Percentiles rank a stretch among this genome's conserved stretches.
These are phyloP conservation scores for Nycticorax nycticorax DNA, from an alignment of 2,113 vertebrate species.

Conservation along the genomic window DNA sequence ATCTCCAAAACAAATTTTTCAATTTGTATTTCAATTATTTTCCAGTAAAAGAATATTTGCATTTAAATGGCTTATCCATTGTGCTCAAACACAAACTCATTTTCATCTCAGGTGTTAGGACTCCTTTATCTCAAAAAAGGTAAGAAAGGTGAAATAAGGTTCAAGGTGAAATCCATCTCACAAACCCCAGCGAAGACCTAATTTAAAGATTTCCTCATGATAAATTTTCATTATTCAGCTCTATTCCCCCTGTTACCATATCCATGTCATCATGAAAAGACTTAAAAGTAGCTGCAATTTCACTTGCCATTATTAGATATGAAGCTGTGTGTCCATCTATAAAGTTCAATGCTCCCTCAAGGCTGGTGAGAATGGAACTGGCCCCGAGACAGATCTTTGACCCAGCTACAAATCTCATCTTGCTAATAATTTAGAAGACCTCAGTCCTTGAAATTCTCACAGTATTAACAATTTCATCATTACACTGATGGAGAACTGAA, in stretches of 20 bases:
- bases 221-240: constrained; percentile 13
- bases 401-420: background rate
- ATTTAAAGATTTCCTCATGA: constrained; percentile 18
- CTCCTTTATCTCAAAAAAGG: background rate
- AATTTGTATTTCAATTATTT: constrained; percentile 28
- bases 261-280: background rate
- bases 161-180: constrained; percentile 40
- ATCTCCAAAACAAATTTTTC: background rate
- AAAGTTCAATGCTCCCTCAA: background rate
- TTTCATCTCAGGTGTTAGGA: constrained; percentile 8
- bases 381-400: background rate
- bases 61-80: constrained; percentile 16
- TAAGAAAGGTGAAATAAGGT: background rate
- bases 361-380: background rate
- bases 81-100: constrained; percentile 9
- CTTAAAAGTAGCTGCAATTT: background rate
- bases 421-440: background rate
- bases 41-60: constrained; percentile 18
- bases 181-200: background rate
- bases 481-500: background rate
- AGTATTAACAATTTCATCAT: background rate
- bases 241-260: background rate
- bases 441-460: background rate
- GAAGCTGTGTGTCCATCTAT: background rate
- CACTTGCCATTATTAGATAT: background rate